phyloP scores from a whole-genome alignment of 2,797 vertebrate genomes.

The Euphonia xanthogaster region DNA sequence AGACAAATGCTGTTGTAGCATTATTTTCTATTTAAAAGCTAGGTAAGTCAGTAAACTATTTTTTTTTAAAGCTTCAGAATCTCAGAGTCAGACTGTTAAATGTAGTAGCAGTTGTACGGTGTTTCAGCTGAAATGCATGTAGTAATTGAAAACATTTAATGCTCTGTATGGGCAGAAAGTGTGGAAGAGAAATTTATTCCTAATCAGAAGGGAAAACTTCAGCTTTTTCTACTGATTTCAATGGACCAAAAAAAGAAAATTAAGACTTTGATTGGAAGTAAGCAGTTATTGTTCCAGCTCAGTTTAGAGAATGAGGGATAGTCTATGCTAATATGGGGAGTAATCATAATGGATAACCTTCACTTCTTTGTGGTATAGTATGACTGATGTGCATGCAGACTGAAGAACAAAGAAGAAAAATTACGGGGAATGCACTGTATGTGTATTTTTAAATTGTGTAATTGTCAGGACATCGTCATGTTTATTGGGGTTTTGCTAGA shows the following conservation, averaged over 20 bases:
- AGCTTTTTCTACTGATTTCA: not conserved
- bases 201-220: not conserved
- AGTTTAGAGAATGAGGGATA: not conserved
- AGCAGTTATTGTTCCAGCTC: not conserved
- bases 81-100: not conserved
- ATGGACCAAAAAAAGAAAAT: not conserved
- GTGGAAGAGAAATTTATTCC: not conserved
- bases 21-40: constrained; percentile 3
- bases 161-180: not conserved
- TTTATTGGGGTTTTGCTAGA: not conserved
- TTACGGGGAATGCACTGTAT: not conserved
- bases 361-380: not conserved
- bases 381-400: not conserved
- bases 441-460: not conserved
- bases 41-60: not conserved
- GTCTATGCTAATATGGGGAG: not conserved
- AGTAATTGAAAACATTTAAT: not conserved
- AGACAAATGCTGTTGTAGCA: constrained; percentile 8
- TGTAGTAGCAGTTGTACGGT: not conserved
- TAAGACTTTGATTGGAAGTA: not conserved
- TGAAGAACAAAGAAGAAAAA: not conserved
- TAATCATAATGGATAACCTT: not conserved
- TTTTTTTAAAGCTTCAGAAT: constrained; percentile 6
- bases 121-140: not conserved
- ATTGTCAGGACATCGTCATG: not conserved